Conservation (phyloP, 2,113 vertebrate species). For the Megatriorchis doriae region DNA sequence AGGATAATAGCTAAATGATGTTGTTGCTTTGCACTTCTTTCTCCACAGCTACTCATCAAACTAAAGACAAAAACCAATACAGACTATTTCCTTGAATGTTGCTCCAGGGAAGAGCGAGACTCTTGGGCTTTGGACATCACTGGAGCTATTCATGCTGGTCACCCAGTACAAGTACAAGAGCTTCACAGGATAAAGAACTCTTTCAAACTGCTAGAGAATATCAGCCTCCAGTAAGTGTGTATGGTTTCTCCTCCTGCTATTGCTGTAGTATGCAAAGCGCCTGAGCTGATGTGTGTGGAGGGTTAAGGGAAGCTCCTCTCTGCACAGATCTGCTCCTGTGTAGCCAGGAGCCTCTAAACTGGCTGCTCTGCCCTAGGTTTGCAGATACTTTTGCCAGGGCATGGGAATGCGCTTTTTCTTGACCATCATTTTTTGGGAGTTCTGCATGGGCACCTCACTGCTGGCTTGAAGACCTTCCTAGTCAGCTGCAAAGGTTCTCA, state of each 20-base stretch:
- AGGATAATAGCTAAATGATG: not conserved
- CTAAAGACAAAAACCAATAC: slow-evolving; percentile 81
- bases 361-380: not conserved
- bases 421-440: not conserved
- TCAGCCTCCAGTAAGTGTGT: slow-evolving; percentile 84
- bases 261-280: not conserved
- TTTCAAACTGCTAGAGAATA: slow-evolving; percentile 76
- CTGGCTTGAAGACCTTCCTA: not conserved
- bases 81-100: slow-evolving; percentile 89
- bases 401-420: not conserved
- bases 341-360: not conserved
- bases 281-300: not conserved
- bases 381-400: not conserved
- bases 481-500: not conserved
- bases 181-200: slow-evolving; percentile 64
- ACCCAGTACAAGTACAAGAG: slow-evolving; percentile 54
- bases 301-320: not conserved
- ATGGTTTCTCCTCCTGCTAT: not conserved
- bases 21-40: slow-evolving; percentile 18
- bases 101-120: slow-evolving; percentile 89
- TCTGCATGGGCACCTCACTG: not conserved
- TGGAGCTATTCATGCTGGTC: slow-evolving; percentile 77
- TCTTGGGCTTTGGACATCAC: slow-evolving; percentile 88
- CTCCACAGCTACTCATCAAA: slow-evolving; percentile 83
- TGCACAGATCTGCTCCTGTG: not conserved